These are phyloP conservation scores for Aphelenchoides avenae DNA, from an alignment of 1,140 invertebrate genomes.

Conservation along the genomic window DNA sequence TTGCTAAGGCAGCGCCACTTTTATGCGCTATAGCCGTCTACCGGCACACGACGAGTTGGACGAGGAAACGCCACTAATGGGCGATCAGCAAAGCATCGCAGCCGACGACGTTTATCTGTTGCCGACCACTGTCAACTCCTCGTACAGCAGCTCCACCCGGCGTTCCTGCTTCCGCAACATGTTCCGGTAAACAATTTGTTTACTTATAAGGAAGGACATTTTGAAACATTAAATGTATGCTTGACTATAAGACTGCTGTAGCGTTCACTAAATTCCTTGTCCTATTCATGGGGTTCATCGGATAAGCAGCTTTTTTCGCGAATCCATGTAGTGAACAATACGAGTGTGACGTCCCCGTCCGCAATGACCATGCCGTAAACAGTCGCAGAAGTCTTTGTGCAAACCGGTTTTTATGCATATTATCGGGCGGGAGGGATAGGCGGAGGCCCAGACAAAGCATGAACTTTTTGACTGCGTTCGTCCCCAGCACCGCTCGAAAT, in stretches of 20 bases:
- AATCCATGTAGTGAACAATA: neutral
- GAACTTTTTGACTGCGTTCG: constrained; percentile 2
- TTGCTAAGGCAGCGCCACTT: too few relatives aligned
- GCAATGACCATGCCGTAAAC: too few relatives aligned
- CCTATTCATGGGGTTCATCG: neutral
- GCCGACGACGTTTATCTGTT: constrained; percentile 43
- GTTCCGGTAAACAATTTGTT: constrained; percentile 35
- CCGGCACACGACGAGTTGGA: constrained; percentile 27
- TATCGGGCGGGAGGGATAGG: neutral
- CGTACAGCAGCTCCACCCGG: constrained; percentile 11
- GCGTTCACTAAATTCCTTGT: constrained; percentile 8
- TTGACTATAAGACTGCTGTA: constrained; percentile 14
- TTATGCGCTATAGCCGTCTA: constrained; percentile 34
- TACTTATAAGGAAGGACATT: neutral
- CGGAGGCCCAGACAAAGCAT: too few relatives aligned
- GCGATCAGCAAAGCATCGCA: constrained; percentile 31
- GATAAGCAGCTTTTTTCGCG: constrained; percentile 1
- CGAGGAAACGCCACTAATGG: constrained; percentile 34
- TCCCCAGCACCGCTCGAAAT: neutral
- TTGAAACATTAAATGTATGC: constrained; percentile 11
- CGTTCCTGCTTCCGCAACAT: constrained; percentile 32
- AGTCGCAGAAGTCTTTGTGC: too few relatives aligned
- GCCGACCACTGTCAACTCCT: constrained; percentile 29
- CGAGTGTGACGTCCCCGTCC: neutral
- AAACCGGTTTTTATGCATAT: neutral